Conservation (phyloP, 2,797 vertebrate genomes). For the Platalea minor region DNA sequence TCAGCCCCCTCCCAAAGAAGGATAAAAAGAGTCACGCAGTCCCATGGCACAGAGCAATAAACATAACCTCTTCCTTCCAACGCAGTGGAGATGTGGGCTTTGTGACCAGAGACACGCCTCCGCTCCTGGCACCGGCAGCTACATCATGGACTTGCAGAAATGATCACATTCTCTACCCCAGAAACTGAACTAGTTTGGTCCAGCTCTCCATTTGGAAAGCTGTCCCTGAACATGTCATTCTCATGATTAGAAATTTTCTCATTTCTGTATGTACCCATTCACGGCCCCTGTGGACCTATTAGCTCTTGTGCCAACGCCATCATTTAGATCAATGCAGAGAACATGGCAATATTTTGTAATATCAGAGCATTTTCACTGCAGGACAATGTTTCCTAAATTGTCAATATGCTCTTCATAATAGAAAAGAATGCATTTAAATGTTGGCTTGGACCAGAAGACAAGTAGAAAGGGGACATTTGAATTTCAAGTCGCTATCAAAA, state of each 20-base stretch:
- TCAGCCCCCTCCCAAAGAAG: not conserved
- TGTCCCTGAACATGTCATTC: constrained; percentile 7
- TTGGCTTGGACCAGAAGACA: constrained; percentile 30
- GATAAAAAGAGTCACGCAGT: rapidly evolving
- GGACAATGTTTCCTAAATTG: constrained; percentile 42
- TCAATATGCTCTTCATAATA: constrained; percentile 41
- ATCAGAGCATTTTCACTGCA: constrained; percentile 1
- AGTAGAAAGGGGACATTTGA: not conserved
- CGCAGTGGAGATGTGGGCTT: not conserved
- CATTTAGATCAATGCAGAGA: constrained; percentile 19
- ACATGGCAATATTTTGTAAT: constrained; percentile 32
- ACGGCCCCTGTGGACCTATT: constrained; percentile 17
- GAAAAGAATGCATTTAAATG: constrained; percentile 36
- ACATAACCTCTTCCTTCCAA: not conserved
- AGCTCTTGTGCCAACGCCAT: constrained; percentile 23
- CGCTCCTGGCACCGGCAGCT: not conserved
- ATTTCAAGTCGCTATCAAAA: not conserved
- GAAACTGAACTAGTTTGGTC: not conserved
- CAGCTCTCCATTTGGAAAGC: not conserved
- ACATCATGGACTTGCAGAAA: not conserved
- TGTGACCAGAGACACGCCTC: rapidly evolving
- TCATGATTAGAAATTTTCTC: constrained; percentile 7
- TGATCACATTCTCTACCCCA: not conserved
- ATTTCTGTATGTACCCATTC: constrained; percentile 28
- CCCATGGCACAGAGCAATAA: not conserved